Evolutionary conservation across 2,797 vertebrate genomes (phyloP), one percentile per base, ranked within the genome.

Genomic region (Phataginus tricuspis): DNA sequence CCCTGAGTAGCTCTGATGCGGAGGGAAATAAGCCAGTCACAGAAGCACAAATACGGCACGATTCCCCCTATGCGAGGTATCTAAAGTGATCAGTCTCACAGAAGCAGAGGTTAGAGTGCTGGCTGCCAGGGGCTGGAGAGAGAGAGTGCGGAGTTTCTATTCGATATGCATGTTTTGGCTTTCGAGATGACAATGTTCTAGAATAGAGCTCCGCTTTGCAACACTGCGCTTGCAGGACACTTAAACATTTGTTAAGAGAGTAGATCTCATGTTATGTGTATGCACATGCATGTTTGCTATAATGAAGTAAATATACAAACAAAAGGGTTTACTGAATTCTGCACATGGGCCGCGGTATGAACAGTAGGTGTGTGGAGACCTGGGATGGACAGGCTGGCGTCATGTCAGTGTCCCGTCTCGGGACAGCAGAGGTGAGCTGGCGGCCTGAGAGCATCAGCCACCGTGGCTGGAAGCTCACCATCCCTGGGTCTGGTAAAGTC

Each of bases 201-300:
- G 45, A 45, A 45, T 45, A 45, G 31, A 68, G 69, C 29, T 16
- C 25, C 4, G 11, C 25, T 2, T 0, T 1, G 7, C 18, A 1
- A 7, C n/a, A 0, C 4, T 0, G 4, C 5, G 19, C 9, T 49
- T 27, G 39, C 0, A 34, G n/a, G 68, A 18, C 49, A 3, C 29
- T 7, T 10, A 8, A 39, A 16, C 13, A 8, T 29, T 51, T 29
- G n/a, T 15, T 21, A 51, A 27, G 59, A 69, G 51, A 42, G 39
- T 15, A 1, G 25, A 13, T 11, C 15, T 16, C 61, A 16, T 2
- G 49, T 19, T 25, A 2, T 9, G 3, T 27, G 10, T 27, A 25
- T 25, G 53, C 10, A 29, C 27, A 1, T 25, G 53, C 6, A 29
- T 23, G 1, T 66, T 64, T 25, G 19, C 29, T 27, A 29, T 2